A percentile compares a stretch with the other conserved stretches of the same genome.
Evolutionary conservation across 2,888 invertebrate species (phyloP).

Genomic region (Chouioia cunea): DNA sequence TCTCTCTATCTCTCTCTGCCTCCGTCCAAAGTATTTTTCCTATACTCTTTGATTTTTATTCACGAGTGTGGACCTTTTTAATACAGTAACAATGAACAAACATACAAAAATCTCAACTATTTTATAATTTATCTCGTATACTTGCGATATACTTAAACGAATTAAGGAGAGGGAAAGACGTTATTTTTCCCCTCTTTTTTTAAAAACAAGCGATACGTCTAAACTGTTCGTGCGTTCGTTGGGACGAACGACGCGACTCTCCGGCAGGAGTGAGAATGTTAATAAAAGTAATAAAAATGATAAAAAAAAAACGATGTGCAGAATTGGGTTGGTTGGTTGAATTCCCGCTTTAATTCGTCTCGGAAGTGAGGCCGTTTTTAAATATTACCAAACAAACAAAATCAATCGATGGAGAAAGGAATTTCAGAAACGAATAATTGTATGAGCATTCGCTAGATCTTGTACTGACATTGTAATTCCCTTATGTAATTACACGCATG

Average conservation of each 20-base stretch:
- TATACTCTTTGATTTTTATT: constrained; percentile 40
- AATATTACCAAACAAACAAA: neutral
- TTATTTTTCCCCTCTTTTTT: neutral
- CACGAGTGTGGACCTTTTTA: constrained; percentile 24
- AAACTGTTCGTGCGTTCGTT: constrained; percentile 33
- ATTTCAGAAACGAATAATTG: constrained; percentile 36
- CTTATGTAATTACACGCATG: constrained; percentile 58
- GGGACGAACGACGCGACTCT: constrained; percentile 11
- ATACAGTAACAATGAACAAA: constrained; percentile 16
- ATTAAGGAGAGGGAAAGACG: constrained; percentile 14
- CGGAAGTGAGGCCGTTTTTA: neutral
- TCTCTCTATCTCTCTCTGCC: constrained; percentile 44
- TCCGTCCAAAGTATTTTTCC: constrained; percentile 44
- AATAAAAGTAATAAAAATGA: constrained; percentile 15
- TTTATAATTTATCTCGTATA: constrained; percentile 42
- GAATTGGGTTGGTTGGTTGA: too few species aligned
- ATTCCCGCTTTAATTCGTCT: too few species aligned
- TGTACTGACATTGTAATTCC: constrained; percentile 54
- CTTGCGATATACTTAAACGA: constrained; percentile 27
- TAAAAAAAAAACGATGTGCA: constrained; percentile 1
- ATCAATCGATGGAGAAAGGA: constrained; percentile 1
- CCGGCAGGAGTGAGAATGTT: constrained; percentile 22
- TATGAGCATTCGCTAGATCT: constrained; percentile 47
- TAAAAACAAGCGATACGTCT: constrained; percentile 39
- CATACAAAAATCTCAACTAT: constrained; percentile 17